Percentiles rank a stretch among this genome's conserved stretches.
Evolutionary conservation across 2,888 invertebrate species (phyloP).

Genomic region (Drosophila kambysellisi): DNA sequence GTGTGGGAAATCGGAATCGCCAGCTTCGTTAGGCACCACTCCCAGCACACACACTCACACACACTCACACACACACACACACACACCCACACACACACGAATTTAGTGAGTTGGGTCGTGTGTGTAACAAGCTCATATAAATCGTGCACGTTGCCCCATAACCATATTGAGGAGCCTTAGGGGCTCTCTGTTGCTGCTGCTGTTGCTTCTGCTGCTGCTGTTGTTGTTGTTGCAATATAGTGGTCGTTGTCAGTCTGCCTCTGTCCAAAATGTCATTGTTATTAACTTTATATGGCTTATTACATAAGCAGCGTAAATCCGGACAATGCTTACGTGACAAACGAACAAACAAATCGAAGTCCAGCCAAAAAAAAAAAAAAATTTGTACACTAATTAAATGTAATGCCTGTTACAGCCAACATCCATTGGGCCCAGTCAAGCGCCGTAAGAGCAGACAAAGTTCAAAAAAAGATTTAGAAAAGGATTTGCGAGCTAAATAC

Average conservation of each 20-base stretch:
- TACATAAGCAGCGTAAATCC: constrained; percentile 77
- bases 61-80: constrained; percentile 9
- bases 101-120: neutral
- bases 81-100: constrained; percentile 6
- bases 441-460: constrained; percentile 2
- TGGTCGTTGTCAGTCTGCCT: constrained; percentile 30
- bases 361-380: constrained; percentile 2
- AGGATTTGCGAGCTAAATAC: neutral
- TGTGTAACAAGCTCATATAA: constrained; percentile 61
- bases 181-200: constrained; percentile 34
- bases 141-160: constrained; percentile 78
- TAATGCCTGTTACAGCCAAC: constrained; percentile 23
- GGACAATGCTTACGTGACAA: constrained; percentile 67
- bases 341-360: constrained; percentile 49
- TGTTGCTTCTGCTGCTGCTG: neutral
- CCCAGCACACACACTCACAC: constrained; percentile 10
- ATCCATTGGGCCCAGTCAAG: neutral
- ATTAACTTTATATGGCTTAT: constrained; percentile 80
- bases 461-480: constrained; percentile 5
- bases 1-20: constrained; percentile 3
- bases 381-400: constrained; percentile 70
- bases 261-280: constrained; percentile 71
- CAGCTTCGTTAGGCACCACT: constrained; percentile 62
- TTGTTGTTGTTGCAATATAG: neutral
- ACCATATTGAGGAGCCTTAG: constrained; percentile 68